These are phyloP conservation scores for Rhizoglyphus robini DNA, from an alignment of 1,140 invertebrate genomes.

Conservation along the genomic window DNA sequence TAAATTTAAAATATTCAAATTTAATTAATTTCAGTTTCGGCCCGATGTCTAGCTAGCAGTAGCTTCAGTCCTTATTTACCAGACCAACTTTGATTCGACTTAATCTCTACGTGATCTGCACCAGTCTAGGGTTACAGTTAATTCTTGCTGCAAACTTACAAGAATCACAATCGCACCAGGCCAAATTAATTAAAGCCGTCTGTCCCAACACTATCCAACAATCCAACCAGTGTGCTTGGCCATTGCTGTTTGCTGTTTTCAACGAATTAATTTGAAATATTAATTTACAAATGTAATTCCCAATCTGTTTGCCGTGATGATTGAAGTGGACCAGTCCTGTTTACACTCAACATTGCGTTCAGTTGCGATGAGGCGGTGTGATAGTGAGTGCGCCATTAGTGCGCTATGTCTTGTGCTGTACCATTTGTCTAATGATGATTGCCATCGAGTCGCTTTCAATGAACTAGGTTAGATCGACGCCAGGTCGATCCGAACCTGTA, in stretches of 20 bases:
- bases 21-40: background rate
- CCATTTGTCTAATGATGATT: too few species aligned
- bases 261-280: background rate
- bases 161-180: too few species aligned
- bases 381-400: too few species aligned
- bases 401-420: too few species aligned
- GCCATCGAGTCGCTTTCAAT: too few species aligned
- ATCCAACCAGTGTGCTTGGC: too few species aligned
- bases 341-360: too few species aligned
- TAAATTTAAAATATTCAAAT: background rate
- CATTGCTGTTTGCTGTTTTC: too few species aligned
- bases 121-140: background rate
- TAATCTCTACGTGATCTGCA: background rate
- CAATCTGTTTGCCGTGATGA: background rate
- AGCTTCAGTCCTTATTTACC: background rate
- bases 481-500: background rate
- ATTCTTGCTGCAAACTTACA: too few species aligned
- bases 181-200: background rate
- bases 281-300: background rate
- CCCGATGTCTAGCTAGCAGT: too few species aligned
- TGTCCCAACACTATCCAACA: too few species aligned
- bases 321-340: background rate
- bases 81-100: background rate
- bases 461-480: background rate
- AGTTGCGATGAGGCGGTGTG: too few species aligned